Evolutionary conservation across 1,140 invertebrate genomes (phyloP).

Genomic region (Acromyrmex heyeri): DNA sequence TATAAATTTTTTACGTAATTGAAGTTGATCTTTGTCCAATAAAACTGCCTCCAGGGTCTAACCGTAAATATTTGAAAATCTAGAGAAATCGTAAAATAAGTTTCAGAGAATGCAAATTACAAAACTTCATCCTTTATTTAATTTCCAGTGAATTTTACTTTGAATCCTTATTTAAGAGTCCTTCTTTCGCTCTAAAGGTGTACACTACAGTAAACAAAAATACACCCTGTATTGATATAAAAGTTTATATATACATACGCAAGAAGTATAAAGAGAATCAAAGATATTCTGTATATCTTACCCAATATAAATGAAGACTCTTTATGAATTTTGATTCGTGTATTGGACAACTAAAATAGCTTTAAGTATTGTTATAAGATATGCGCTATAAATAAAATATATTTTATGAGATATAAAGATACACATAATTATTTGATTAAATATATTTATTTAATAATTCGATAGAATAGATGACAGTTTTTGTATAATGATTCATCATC

Average conservation of each 20-base stretch:
- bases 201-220: not conserved
- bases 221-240: not conserved
- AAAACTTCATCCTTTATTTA: slow-evolving; percentile 34
- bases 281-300: not conserved
- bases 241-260: not conserved
- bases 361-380: not conserved
- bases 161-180: slow-evolving; percentile 22
- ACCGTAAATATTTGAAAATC: slow-evolving; percentile 25
- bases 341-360: not conserved
- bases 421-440: not conserved
- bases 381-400: not conserved
- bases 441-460: not conserved
- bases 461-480: not conserved
- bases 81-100: slow-evolving; percentile 23
- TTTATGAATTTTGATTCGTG: not conserved
- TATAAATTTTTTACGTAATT: slow-evolving; percentile 24
- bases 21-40: slow-evolving; percentile 43
- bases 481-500: not conserved
- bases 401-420: not conserved
- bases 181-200: not conserved
- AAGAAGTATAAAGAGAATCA: not conserved
- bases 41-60: not conserved
- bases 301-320: slow-evolving; percentile 6
- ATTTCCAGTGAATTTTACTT: slow-evolving; percentile 25
- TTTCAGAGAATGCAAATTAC: slow-evolving; percentile 31